These are phyloP conservation scores for Campoletis raptor DNA, from an alignment of 2,888 invertebrate genomes.

Conservation along the genomic window DNA sequence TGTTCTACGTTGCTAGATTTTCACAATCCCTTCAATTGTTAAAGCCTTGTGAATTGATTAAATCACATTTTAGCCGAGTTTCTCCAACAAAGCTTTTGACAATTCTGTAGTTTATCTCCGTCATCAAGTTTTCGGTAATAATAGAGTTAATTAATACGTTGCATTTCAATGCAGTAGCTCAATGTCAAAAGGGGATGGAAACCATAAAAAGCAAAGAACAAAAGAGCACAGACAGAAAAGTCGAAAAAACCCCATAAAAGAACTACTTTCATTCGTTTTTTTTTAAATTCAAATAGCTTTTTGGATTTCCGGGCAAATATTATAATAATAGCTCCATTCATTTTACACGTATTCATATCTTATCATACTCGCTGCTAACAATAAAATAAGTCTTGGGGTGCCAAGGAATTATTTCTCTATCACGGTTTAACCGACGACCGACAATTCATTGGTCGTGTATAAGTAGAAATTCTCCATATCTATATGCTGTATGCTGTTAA, in stretches of 20 bases:
- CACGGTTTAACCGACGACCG: conserved; percentile 19
- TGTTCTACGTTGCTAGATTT: background rate
- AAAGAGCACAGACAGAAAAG: background rate
- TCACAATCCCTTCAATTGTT: background rate
- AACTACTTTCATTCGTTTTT: background rate
- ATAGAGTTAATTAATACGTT: background rate
- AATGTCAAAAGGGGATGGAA: background rate
- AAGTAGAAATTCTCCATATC: too few relatives aligned
- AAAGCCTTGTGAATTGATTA: background rate
- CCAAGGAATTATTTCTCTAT: conserved; percentile 18
- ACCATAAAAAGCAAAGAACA: background rate
- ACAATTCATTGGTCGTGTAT: background rate
- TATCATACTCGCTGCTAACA: background rate
- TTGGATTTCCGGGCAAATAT: conserved; percentile 6
- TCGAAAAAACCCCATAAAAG: background rate
- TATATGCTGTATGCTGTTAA: too few relatives aligned
- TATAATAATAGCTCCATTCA: background rate
- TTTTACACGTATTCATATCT: background rate
- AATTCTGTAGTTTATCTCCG: background rate
- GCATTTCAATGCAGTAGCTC: background rate
- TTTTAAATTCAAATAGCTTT: background rate
- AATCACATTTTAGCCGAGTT: too few relatives aligned
- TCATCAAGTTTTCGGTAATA: background rate
- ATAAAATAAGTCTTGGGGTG: background rate
- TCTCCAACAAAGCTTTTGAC: too few relatives aligned